A percentile compares a stretch with the other conserved stretches of the same genome.
Conservation (phyloP, 2,797 vertebrate genomes). For the Myiotriccus ornatus region DNA sequence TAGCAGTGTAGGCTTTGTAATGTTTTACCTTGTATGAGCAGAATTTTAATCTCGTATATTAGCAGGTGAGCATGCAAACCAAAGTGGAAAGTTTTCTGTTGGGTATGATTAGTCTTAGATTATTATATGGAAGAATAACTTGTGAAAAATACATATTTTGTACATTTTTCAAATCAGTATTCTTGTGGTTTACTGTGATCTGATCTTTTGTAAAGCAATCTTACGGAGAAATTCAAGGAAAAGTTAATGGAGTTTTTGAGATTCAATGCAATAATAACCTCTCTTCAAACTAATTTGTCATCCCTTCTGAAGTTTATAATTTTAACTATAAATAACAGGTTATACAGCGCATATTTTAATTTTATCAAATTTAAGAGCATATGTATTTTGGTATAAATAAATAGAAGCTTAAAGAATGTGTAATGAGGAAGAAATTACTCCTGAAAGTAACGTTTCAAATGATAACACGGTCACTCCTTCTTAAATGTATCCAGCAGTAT, state of each 20-base stretch:
- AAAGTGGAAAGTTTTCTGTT: neutral
- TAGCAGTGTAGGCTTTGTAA: neutral
- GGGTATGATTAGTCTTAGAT: neutral
- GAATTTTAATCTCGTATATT: neutral
- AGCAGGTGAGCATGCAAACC: neutral
- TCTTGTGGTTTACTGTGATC: neutral
- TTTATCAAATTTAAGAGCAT: neutral
- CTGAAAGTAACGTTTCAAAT: neutral
- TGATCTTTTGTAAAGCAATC: neutral
- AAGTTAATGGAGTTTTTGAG: neutral
- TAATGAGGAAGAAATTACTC: neutral
- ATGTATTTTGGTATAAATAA: neutral
- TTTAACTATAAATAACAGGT: neutral
- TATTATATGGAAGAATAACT: neutral
- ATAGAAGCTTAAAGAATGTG: neutral
- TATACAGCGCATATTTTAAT: neutral
- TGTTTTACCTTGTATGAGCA: neutral
- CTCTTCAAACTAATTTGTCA: neutral
- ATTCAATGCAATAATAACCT: neutral
- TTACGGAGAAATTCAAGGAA: neutral
- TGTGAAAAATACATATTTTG: neutral
- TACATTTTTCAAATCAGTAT: neutral
- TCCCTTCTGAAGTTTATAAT: neutral
- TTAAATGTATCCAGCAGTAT: neutral
- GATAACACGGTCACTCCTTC: accelerated